Evolutionary conservation across 2,888 invertebrate genomes (phyloP).

Genomic region (Griposia aprilina): DNA sequence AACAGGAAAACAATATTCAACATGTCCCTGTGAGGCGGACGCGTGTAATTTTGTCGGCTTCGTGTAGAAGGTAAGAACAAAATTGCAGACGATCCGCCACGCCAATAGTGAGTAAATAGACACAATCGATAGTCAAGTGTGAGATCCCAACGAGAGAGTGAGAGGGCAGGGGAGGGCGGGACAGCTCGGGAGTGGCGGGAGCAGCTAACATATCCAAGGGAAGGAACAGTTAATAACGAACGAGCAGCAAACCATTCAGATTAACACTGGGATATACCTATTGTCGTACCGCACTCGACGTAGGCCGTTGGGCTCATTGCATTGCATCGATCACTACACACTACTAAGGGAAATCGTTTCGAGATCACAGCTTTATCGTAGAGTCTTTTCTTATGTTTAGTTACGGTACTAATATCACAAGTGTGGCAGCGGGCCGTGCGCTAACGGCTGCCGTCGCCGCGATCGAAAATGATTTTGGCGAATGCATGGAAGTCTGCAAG

Average conservation of each 20-base stretch:
- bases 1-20: constrained; percentile 72
- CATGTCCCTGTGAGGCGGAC: constrained; percentile 68
- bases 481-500: constrained; percentile 95
- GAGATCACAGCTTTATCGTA: constrained; percentile 86
- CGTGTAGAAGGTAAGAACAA: constrained; percentile 61
- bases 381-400: constrained; percentile 86
- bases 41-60: constrained; percentile 72
- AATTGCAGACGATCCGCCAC: constrained; percentile 73
- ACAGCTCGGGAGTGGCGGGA: constrained; percentile 70
- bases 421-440: constrained; percentile 82
- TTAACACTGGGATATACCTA: constrained; percentile 88
- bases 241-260: constrained; percentile 90
- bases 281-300: constrained; percentile 76
- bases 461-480: constrained; percentile 93
- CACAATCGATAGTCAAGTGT: constrained; percentile 77
- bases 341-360: constrained; percentile 84
- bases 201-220: constrained; percentile 82
- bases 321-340: constrained; percentile 77
- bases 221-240: constrained; percentile 87
- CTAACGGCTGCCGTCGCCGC: constrained; percentile 91
- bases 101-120: constrained; percentile 72
- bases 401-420: constrained; percentile 81
- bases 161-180: constrained; percentile 64
- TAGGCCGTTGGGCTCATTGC: constrained; percentile 74
- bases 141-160: constrained; percentile 77